A percentile compares a stretch with the other conserved stretches of the same genome.
Conservation (phyloP, 2,113 vertebrate species). For the Gopherus evgoodei region DNA sequence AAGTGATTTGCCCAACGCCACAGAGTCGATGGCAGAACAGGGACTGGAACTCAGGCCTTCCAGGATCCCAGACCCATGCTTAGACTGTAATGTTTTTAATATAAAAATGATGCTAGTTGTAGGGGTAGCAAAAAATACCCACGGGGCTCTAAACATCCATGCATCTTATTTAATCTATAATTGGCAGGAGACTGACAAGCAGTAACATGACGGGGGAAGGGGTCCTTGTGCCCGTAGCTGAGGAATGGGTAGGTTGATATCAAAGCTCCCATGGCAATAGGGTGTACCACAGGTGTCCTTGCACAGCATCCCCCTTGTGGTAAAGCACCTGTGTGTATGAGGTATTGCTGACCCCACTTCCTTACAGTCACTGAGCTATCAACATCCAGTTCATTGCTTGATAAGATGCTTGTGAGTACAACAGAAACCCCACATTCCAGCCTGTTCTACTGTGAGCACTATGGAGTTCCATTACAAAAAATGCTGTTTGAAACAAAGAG, state of each 20-base stretch:
- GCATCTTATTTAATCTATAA: background rate
- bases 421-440: background rate
- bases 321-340: background rate
- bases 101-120: background rate
- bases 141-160: background rate
- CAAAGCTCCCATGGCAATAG: background rate
- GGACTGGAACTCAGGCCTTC: background rate
- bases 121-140: background rate
- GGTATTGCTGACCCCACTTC: background rate
- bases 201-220: background rate
- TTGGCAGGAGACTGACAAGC: background rate
- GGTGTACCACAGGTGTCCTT: background rate
- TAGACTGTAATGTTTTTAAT: background rate
- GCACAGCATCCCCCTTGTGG: background rate
- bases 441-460: background rate
- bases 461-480: background rate
- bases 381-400: background rate
- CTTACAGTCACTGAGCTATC: accelerated
- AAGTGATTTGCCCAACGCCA: background rate
- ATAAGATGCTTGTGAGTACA: background rate
- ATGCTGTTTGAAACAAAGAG: background rate
- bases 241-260: accelerated
- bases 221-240: background rate
- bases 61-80: background rate
- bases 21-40: background rate